Conservation (phyloP, 2,797 vertebrate genomes). For the Squalus acanthias region DNA sequence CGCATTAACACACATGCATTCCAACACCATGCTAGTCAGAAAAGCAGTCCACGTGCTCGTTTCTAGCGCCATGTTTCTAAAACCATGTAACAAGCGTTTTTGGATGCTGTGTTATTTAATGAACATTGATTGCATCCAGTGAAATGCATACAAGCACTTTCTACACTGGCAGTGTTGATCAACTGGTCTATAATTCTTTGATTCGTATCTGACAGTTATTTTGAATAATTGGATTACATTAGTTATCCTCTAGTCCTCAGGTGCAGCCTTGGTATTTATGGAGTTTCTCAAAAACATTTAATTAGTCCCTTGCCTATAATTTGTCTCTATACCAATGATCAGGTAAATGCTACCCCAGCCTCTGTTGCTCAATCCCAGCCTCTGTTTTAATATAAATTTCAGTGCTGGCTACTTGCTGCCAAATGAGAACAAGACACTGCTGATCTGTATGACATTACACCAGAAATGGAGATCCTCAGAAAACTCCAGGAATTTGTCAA, state of each 20-base stretch:
- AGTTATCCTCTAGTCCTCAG: not conserved
- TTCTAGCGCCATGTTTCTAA: not conserved
- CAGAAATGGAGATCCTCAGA: not conserved
- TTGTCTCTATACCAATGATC: not conserved
- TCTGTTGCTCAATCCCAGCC: not conserved
- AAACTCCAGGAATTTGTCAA: not conserved
- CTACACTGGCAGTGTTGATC: not conserved
- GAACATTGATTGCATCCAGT: not conserved
- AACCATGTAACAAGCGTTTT: not conserved
- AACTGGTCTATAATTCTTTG: not conserved
- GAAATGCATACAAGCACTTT: not conserved
- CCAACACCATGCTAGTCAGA: too few species aligned
- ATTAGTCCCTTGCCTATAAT: not conserved
- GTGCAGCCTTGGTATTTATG: not conserved
- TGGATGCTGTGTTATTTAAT: not conserved
- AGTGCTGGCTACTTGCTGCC: not conserved
- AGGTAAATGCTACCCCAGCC: not conserved
- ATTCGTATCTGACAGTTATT: not conserved
- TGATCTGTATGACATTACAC: not conserved
- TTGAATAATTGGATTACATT: constrained; percentile 18
- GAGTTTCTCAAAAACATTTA: not conserved
- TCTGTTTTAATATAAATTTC: not conserved
- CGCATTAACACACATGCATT: too few species aligned
- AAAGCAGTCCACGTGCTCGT: not conserved
- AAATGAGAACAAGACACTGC: not conserved